These are phyloP conservation scores for Chaetodon trifascialis DNA, from an alignment of 2,113 vertebrate genomes.

Conservation along the genomic window DNA sequence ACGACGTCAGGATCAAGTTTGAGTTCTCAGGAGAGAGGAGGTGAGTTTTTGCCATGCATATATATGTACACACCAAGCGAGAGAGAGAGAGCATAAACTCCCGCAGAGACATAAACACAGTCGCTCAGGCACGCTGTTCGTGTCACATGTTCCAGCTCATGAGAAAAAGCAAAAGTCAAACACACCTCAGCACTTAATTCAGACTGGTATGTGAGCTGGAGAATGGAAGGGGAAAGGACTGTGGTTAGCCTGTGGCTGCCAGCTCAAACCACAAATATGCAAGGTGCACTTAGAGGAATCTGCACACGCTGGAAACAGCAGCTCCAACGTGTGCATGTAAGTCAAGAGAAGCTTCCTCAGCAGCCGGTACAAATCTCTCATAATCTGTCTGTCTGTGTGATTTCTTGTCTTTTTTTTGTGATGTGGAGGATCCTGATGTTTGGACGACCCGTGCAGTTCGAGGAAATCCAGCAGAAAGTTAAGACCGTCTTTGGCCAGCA, in stretches of 20 bases:
- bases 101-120: conserved; percentile 57
- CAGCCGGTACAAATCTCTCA: conserved; percentile 31
- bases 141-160: conserved; percentile 63
- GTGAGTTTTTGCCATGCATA: conserved; percentile 76
- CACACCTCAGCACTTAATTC: conserved; percentile 55
- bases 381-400: conserved; percentile 31
- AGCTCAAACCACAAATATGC: conserved; percentile 92
- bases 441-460: conserved; percentile 91
- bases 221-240: conserved; percentile 84
- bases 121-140: conserved; percentile 48
- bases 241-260: conserved; percentile 87
- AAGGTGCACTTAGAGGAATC: conserved; percentile 90
- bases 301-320: conserved; percentile 69
- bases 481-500: conserved; percentile 92
- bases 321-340: conserved; percentile 32
- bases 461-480: conserved; percentile 95
- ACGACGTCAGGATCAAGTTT: conserved; percentile 97
- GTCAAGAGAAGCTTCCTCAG: conserved; percentile 39
- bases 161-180: conserved; percentile 56
- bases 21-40: conserved; percentile 94
- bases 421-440: conserved; percentile 89
- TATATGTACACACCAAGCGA: not conserved
- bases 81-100: conserved; percentile 11
- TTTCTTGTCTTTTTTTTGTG: conserved; percentile 33
- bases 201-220: conserved; percentile 80